A percentile compares a stretch with the other conserved stretches of the same genome.
phyloP scores from a whole-genome alignment of 1,140 invertebrate species.

The Caenorhabditis remanei region DNA sequence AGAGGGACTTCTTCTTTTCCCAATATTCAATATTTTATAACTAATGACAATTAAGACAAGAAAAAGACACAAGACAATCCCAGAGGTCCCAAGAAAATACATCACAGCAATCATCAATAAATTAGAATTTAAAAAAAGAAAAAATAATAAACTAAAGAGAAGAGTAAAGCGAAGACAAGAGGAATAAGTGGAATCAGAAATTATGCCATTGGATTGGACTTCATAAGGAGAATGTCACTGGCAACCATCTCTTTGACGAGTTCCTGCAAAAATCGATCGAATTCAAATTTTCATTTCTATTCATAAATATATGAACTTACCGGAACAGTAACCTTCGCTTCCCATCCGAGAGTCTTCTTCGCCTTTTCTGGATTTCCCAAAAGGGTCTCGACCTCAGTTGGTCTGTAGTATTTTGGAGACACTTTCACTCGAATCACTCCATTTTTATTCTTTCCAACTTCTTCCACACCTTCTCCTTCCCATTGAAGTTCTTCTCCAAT shows the following conservation, averaged over 20 bases:
- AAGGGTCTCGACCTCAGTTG: constrained; percentile 95
- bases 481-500: constrained; percentile 84
- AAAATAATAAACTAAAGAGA: neutral
- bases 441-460: constrained; percentile 89
- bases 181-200: no score
- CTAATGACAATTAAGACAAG: neutral
- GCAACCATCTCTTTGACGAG: constrained; percentile 96
- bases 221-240: constrained; percentile 93
- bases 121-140: neutral
- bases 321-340: constrained; percentile 82
- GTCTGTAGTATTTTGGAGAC: constrained; percentile 94
- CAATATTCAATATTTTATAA: neutral
- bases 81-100: neutral
- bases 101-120: constrained; percentile 48
- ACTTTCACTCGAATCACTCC: constrained; percentile 88
- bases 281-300: no score
- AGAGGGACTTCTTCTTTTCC: neutral
- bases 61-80: neutral
- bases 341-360: constrained; percentile 87
- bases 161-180: neutral
- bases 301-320: constrained; percentile 50
- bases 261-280: constrained; percentile 80
- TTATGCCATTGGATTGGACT: constrained; percentile 84
- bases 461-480: constrained; percentile 88
- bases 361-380: constrained; percentile 93